Evolutionary conservation across 2,113 vertebrate genomes (phyloP).

Genomic region (Mus spicilegus): DNA sequence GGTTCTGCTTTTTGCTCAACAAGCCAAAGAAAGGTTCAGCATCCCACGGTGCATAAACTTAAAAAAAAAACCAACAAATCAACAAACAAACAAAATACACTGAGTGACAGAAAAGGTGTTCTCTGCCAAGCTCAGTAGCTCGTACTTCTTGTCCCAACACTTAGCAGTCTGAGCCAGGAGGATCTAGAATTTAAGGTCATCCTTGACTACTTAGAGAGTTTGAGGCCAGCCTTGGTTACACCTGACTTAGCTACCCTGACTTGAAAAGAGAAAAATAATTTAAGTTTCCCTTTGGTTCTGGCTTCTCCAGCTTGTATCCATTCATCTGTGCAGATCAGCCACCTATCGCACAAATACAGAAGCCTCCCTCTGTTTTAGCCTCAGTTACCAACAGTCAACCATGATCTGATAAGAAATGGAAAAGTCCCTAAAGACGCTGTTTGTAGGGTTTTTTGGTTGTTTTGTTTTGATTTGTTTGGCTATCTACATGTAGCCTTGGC

Average conservation of each 20-base stretch:
- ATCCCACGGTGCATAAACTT: background rate
- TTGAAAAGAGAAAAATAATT: background rate
- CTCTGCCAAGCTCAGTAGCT: background rate
- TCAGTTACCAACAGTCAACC: background rate
- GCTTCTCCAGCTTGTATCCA: background rate
- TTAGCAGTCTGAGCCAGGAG: background rate
- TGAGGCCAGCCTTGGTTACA: background rate
- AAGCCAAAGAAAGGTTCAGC: background rate
- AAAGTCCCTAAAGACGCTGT: background rate
- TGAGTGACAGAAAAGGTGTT: background rate
- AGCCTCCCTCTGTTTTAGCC: background rate
- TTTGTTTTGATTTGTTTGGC: background rate
- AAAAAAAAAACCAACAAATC: background rate
- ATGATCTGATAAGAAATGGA: background rate
- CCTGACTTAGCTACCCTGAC: background rate
- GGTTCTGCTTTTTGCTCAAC: background rate
- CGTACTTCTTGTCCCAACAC: background rate
- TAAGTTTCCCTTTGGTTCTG: background rate
- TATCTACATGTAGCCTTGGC: background rate
- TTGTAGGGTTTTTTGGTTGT: background rate
- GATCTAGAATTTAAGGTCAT: background rate
- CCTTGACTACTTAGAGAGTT: background rate
- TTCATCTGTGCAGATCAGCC: background rate
- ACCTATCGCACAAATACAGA: background rate
- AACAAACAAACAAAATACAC: background rate